Base-by-base conservation (phyloP, 2,888 invertebrate genomes). In the Luperina nickerlii region DNA sequence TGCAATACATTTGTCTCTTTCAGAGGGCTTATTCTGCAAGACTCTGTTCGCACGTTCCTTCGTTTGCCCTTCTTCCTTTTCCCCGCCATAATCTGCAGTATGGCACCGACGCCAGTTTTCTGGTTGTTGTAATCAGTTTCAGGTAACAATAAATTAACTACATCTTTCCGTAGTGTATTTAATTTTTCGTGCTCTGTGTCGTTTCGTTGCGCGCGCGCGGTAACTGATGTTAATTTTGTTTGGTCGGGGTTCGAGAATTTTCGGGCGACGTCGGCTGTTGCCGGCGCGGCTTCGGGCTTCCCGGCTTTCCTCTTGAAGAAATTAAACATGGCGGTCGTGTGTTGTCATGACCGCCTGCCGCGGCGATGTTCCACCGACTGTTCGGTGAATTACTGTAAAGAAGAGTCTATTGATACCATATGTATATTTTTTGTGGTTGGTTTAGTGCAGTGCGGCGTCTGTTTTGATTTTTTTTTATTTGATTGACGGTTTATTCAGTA, bases 291-390 rank as follows among this genome's bases (percentile, higher is more conserved):
- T 85, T 95, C 95, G 94, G 92, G 93, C 93, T 96, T 96, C 94
- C 94, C 95, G 95, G 94, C 92, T 94, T 94, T 96, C 90, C 95
- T 93, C 93, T 96, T 96, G 93, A 97, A 96, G 94, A 97, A 96
- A 90, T 94, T 96, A 91, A 97, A 97, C 96, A 97, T 97, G 91
- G 93, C 93, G 90, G 86, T 74, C 90, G 85, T 13, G 42, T 85
- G 89, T 87, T 91, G 90, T 88, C 95, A 94, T 95, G 95, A 93
- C 94, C 94, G 94, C 82, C 76, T 91, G 84, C 82, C 76, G 51
- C 92, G 92, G 86, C 88, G 94, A 74, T 88, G 87, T 86, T 85
- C 73, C 80, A 78, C 79, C 87, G 85, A 95, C 95, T 95, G 95
- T 84, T 87, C 85, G 89, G 88, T 69, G 75, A 63, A 74, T 72